Evolutionary conservation across 2,888 invertebrate genomes (phyloP), one percentile per base, ranked within the genome.

Genomic region (Tanytarsus gracilentus): DNA sequence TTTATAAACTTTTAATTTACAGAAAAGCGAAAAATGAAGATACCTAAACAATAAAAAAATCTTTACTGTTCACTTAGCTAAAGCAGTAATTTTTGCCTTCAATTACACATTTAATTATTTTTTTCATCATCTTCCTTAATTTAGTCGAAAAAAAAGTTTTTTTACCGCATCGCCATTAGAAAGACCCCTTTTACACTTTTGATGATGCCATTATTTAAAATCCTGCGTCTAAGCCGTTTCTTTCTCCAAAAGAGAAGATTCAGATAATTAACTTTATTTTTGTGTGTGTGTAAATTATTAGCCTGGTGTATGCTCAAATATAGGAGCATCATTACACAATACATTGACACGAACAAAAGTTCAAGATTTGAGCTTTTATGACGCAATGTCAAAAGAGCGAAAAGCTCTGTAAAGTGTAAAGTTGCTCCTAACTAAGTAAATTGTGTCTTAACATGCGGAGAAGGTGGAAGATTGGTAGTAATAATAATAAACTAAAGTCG

Each of bases 51-150:
- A 33, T 33, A 3, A 33, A 11, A 11, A 11, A 18, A 44, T 18
- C 9, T 44, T 9, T 21, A 6, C 14, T 36, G n/a, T 44, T 44
- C 21, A 44, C 44, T 44, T 44, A 44, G 44, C 44, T 44, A 44
- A 44, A 44, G 44, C 44, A 44, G 18, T 44, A 36, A 14, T 14
- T 36, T 36, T 16, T 14, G n/a, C 7, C 36, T 36, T 33, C 36
- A 36, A 36, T 21, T 33, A 40, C 40, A 56, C 55, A 56, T 53
- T 53, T 53, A 53, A 39, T 56, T 56, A 56, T 40, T 27, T 16
- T 39, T 55, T 55, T 39, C 40, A 21, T 48, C 16, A 48, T 48
- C 36, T 39, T 55, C 9, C 55, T 56, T 56, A 56, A 56, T 39
- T 56, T 56, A 56, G 33, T 52, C 21, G 27, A 25, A 56, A 56